Evolutionary conservation across 2,113 vertebrate genomes (phyloP).

Genomic region (Stegostoma tigrinum): DNA sequence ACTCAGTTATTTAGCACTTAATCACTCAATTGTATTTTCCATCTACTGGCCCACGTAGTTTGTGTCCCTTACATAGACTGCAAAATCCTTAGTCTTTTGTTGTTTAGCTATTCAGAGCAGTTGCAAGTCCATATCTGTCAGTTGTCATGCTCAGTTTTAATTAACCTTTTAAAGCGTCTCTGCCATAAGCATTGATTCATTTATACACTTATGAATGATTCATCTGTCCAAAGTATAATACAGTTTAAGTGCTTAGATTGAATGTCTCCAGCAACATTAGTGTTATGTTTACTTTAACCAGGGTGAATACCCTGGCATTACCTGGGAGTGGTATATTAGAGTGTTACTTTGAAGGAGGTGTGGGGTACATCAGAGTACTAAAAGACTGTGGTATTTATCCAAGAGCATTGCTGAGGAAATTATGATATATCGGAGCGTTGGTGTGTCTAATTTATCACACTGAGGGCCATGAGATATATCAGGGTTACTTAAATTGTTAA

Average conservation of each 20-base stretch:
- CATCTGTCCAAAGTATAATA: neutral
- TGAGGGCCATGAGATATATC: neutral
- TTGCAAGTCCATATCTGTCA: neutral
- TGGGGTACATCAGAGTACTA: neutral
- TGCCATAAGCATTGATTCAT: neutral
- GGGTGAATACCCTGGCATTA: neutral
- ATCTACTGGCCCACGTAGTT: neutral
- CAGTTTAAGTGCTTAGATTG: neutral
- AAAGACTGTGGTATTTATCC: neutral
- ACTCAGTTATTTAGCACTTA: neutral
- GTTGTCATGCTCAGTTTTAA: conserved; percentile 6
- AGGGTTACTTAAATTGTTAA: neutral
- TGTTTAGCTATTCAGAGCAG: neutral
- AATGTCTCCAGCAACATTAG: neutral
- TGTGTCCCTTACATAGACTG: neutral
- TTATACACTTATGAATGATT: conserved; percentile 18
- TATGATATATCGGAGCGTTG: neutral
- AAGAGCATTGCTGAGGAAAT: neutral
- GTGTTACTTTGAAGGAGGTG: neutral
- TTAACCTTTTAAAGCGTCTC: neutral
- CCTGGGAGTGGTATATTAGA: neutral
- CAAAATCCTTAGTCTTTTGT: neutral
- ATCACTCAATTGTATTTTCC: neutral
- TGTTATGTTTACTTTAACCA: neutral
- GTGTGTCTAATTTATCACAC: neutral